These are phyloP conservation scores for Panorpa germanica DNA, from an alignment of 2,888 invertebrate genomes.

Conservation along the genomic window DNA sequence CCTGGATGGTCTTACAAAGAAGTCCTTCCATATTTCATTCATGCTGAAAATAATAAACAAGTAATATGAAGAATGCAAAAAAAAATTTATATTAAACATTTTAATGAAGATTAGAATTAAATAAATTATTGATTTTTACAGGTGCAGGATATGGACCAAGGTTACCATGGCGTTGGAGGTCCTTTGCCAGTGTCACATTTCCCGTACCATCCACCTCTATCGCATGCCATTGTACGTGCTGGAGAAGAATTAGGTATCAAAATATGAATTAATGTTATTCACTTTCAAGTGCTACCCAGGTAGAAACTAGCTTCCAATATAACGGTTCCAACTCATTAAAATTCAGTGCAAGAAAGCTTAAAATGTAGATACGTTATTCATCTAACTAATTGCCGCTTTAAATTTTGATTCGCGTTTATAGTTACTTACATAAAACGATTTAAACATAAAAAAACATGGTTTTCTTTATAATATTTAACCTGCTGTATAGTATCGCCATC, in stretches of 20 bases:
- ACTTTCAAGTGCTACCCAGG: background rate
- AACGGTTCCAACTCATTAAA: background rate
- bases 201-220: constrained; percentile 71
- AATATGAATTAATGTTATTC: background rate
- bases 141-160: constrained; percentile 48
- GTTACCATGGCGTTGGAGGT: constrained; percentile 62
- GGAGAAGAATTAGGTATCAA: constrained; percentile 52
- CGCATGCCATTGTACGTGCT: constrained; percentile 54
- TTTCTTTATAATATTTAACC: no score
- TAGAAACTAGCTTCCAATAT: background rate
- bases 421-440: no score
- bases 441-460: no score
- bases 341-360: background rate
- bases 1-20: constrained; percentile 80
- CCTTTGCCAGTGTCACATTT: constrained; percentile 61
- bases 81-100: no score
- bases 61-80: background rate
- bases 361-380: no score
- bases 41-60: constrained; percentile 64
- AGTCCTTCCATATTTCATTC: constrained; percentile 75
- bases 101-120: no score
- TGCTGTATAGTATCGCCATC: no score
- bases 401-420: no score
- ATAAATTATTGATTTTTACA: constrained; percentile 16
- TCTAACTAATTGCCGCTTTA: no score